Percentiles rank a stretch among this genome's conserved stretches.
Evolutionary conservation across 2,888 invertebrate genomes (phyloP).

Genomic region (Melinopterus prodromus): DNA sequence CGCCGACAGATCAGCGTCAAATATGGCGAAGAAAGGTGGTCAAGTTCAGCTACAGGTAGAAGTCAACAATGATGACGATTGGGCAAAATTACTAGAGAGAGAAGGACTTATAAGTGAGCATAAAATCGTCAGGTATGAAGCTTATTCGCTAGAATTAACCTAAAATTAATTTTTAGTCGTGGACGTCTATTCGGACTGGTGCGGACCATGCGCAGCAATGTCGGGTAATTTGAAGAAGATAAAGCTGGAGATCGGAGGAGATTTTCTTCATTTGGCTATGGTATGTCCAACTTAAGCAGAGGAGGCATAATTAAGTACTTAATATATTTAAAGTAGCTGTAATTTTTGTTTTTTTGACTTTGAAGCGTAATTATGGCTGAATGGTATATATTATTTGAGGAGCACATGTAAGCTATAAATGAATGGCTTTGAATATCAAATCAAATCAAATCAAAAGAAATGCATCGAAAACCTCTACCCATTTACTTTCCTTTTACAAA

Average conservation of each 20-base stretch:
- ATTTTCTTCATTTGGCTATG: constrained; percentile 79
- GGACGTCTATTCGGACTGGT: constrained; percentile 92
- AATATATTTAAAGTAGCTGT: constrained; percentile 27
- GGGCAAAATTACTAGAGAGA: constrained; percentile 78
- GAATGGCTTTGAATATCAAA: too few species aligned
- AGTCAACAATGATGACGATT: constrained; percentile 84
- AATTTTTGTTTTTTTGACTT: constrained; percentile 29
- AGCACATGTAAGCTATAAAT: too few species aligned
- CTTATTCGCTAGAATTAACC: constrained; percentile 54
- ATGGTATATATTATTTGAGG: too few species aligned
- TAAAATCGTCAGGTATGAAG: not conserved
- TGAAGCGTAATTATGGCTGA: too few species aligned
- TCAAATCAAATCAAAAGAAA: too few species aligned
- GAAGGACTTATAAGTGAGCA: constrained; percentile 74
- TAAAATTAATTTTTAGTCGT: constrained; percentile 66
- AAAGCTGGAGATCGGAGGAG: constrained; percentile 88
- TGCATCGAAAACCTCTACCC: too few species aligned
- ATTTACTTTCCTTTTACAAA: too few species aligned
- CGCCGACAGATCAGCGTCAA: constrained; percentile 17
- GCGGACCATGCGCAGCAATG: constrained; percentile 90
- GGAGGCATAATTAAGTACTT: constrained; percentile 5
- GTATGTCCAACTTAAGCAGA: constrained; percentile 59
- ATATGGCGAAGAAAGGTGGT: constrained; percentile 78
- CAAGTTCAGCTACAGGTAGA: constrained; percentile 82
- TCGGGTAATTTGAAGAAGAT: constrained; percentile 83